Conservation (phyloP, 1,140 invertebrate species). For the Augochlora pura region DNA sequence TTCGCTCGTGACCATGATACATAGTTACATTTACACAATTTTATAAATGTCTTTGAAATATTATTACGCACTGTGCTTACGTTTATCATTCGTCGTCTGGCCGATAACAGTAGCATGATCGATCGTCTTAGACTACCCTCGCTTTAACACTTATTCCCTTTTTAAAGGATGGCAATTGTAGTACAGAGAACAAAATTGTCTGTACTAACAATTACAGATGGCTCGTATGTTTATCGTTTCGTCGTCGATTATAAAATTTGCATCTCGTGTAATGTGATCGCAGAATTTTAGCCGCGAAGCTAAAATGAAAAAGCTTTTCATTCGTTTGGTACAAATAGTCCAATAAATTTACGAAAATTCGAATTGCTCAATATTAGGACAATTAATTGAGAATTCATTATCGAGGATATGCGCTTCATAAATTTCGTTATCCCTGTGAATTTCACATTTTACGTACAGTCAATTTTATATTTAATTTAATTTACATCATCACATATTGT, state of each 20-base stretch:
- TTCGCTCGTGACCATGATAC: constrained; percentile 69
- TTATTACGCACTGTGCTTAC: constrained; percentile 65
- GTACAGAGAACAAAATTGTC: constrained; percentile 26
- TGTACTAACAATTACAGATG: constrained; percentile 33
- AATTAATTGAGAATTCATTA: neutral
- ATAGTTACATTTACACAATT: constrained; percentile 77
- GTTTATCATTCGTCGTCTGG: constrained; percentile 33
- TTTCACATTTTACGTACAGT: neutral
- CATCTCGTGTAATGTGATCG: neutral
- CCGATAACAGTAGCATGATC: constrained; percentile 31
- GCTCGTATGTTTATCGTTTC: constrained; percentile 27
- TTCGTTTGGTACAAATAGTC: constrained; percentile 15
- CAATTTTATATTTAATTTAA: neutral
- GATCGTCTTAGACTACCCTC: constrained; percentile 31
- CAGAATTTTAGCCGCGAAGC: constrained; percentile 10
- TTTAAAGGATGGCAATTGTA: constrained; percentile 17
- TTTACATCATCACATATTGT: constrained; percentile 14
- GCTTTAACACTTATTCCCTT: neutral
- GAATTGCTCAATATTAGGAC: neutral
- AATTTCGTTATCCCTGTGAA: neutral
- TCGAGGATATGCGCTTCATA: neutral
- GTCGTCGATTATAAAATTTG: constrained; percentile 27
- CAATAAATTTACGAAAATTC: constrained; percentile 10
- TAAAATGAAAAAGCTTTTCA: constrained; percentile 26
- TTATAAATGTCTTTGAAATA: constrained; percentile 75